A percentile compares a stretch with the other conserved stretches of the same genome.
These are phyloP conservation scores for Heliconius congener DNA, from an alignment of 1,140 invertebrate genomes.

Conservation along the genomic window DNA sequence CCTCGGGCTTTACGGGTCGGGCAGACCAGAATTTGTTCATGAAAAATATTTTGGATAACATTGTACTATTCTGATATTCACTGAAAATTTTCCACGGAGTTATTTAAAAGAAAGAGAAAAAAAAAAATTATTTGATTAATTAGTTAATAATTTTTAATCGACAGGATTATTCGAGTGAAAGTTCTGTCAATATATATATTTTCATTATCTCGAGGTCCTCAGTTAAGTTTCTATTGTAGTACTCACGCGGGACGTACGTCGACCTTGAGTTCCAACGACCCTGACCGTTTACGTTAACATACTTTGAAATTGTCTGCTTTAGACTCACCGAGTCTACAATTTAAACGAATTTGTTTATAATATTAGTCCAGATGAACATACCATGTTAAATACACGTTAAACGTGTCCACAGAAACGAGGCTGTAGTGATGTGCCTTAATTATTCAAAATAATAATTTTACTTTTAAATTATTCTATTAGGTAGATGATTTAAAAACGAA, in stretches of 20 bases:
- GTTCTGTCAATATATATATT: constrained; percentile 16
- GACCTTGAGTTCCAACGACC: constrained; percentile 31
- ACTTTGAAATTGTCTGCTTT: constrained; percentile 20
- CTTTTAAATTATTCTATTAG: neutral
- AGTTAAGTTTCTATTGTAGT: constrained; percentile 24
- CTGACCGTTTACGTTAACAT: constrained; percentile 27
- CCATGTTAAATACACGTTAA: neutral
- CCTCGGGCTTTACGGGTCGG: constrained; percentile 26
- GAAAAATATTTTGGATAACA: neutral
- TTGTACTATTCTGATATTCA: neutral
- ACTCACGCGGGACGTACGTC: constrained; percentile 22
- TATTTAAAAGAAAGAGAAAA: no score
- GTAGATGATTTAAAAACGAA: constrained; percentile 4
- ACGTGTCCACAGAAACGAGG: neutral
- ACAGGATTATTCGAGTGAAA: neutral
- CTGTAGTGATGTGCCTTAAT: neutral
- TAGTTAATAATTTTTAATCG: constrained; percentile 6
- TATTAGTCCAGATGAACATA: neutral
- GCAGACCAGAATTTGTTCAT: constrained; percentile 12
- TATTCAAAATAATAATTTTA: neutral
- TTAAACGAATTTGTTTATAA: neutral
- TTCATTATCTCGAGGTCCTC: constrained; percentile 21
- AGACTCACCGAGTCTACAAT: constrained; percentile 18
- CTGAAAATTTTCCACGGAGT: no score
- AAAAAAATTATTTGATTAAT: neutral